Percentiles rank a stretch among this genome's conserved stretches.
Conservation (phyloP, 1,140 invertebrate species). For the Drosophila watanabei region DNA sequence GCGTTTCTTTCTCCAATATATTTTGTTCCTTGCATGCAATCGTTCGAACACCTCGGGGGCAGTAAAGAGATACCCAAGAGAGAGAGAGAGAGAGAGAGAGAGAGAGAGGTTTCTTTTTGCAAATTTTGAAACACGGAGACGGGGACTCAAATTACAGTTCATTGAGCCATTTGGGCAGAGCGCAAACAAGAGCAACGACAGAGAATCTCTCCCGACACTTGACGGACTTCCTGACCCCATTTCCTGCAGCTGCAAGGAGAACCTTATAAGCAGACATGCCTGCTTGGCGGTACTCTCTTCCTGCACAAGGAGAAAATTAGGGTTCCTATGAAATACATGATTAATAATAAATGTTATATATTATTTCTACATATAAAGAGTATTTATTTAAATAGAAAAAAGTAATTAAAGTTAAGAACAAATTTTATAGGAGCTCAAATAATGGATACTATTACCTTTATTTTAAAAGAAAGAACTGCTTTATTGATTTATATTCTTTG, state of each 20-base stretch:
- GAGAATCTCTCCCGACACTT: constrained; percentile 36
- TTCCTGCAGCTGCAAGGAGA: constrained; percentile 56
- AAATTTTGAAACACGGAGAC: constrained; percentile 57
- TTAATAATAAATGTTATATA: background rate
- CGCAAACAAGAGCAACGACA: constrained; percentile 42
- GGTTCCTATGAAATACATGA: background rate
- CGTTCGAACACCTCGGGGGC: constrained; percentile 63
- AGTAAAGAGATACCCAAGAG: constrained; percentile 7
- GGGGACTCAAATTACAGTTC: constrained; percentile 80
- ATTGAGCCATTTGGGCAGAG: constrained; percentile 76
- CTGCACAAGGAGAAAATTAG: background rate
- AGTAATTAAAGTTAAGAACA: background rate
- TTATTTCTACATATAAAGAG: background rate
- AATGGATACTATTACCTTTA: background rate
- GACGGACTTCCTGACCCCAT: constrained; percentile 62
- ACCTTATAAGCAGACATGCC: constrained; percentile 29
- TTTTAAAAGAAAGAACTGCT: background rate
- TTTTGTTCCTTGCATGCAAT: constrained; percentile 25
- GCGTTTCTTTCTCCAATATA: constrained; percentile 20
- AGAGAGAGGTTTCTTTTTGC: constrained; percentile 3
- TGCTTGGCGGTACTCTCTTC: constrained; percentile 1
- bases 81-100: no score
- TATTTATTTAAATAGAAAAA: background rate
- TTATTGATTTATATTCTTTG: constrained; percentile 1
- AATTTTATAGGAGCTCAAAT: background rate